A percentile compares a stretch with the other conserved stretches of the same genome.
Evolutionary conservation across 2,888 invertebrate species (phyloP).

Genomic region (Pherbina coryleti): DNA sequence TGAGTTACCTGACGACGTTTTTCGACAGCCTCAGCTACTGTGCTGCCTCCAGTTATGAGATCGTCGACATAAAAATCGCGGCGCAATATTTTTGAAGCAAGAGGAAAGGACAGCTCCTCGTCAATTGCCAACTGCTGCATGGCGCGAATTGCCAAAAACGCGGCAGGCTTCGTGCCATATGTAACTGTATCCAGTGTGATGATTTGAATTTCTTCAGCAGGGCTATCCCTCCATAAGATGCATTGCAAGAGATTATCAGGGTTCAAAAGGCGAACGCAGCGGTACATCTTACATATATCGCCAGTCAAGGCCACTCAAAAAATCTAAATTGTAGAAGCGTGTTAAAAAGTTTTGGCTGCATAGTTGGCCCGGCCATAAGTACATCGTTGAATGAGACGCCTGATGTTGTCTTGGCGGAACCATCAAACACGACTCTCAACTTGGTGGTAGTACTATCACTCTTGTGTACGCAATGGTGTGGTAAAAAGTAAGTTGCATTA

Average conservation of each 20-base stretch:
- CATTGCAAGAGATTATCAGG: slow-evolving; percentile 45
- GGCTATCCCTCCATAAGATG: slow-evolving; percentile 37
- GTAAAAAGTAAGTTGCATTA: slow-evolving; percentile 25
- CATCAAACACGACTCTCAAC: slow-evolving; percentile 32
- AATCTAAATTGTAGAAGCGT: slow-evolving; percentile 40
- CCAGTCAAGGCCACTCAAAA: slow-evolving; percentile 36
- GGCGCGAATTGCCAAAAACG: slow-evolving; percentile 40
- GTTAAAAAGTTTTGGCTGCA: slow-evolving; percentile 41
- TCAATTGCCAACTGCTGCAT: slow-evolving; percentile 40
- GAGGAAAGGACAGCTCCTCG: slow-evolving; percentile 58
- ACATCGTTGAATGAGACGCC: slow-evolving; percentile 32
- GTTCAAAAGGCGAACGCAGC: slow-evolving; percentile 40
- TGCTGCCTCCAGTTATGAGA: slow-evolving; percentile 36
- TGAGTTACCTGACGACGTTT: slow-evolving; percentile 26
- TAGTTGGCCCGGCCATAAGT: slow-evolving; percentile 25
- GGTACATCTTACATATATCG: slow-evolving; percentile 46
- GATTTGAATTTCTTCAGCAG: slow-evolving; percentile 30
- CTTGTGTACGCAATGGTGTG: slow-evolving; percentile 32
- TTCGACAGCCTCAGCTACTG: slow-evolving; percentile 10
- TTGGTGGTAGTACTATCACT: slow-evolving; percentile 20
- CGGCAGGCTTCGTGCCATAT: slow-evolving; percentile 38
- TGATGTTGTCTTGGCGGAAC: slow-evolving; percentile 19
- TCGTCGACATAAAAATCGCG: slow-evolving; percentile 36
- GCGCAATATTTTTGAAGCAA: slow-evolving; percentile 42
- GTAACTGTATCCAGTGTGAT: slow-evolving; percentile 36